Evolutionary conservation across 2,888 invertebrate species (phyloP).

Genomic region (Frankliniella intonsa): DNA sequence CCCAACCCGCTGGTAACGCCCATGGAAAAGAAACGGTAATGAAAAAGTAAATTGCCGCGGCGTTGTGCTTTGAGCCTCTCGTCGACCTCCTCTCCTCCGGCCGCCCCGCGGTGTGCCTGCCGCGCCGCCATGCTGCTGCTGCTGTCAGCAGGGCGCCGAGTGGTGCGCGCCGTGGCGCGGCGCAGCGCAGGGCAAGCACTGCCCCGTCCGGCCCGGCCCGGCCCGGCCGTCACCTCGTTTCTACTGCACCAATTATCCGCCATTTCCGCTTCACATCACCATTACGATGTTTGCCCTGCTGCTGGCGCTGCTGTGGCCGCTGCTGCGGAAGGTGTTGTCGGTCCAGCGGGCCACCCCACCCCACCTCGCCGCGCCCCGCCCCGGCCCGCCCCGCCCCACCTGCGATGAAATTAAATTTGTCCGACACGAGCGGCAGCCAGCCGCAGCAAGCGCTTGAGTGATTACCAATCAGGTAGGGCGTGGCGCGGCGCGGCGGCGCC

Average conservation of each 20-base stretch:
- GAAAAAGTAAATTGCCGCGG: no score
- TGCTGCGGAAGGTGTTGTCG: not conserved
- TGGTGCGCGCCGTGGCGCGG: no score
- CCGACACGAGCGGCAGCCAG: not conserved
- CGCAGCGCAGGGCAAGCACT: not conserved
- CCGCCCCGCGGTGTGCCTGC: no score
- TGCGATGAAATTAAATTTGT: not conserved
- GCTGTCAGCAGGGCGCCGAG: no score
- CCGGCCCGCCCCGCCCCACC: not conserved
- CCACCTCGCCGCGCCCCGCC: not conserved
- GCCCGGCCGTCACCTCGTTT: constrained; percentile 14
- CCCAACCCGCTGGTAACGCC: no score
- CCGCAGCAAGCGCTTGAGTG: not conserved
- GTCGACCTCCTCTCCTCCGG: no score
- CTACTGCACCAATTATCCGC: not conserved
- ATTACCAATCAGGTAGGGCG: constrained; percentile 13
- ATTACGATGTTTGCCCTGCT: constrained; percentile 13
- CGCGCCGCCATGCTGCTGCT: no score
- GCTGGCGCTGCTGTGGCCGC: not conserved
- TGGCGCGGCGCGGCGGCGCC: not conserved
- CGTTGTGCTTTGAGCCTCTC: no score
- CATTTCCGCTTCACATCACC: constrained; percentile 19
- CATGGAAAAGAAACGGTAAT: no score
- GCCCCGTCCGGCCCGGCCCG: not conserved
- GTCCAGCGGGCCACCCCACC: not conserved